These are phyloP conservation scores for Calyptommatus sinebrachiatus DNA, from an alignment of 2,113 vertebrate genomes.

Conservation along the genomic window DNA sequence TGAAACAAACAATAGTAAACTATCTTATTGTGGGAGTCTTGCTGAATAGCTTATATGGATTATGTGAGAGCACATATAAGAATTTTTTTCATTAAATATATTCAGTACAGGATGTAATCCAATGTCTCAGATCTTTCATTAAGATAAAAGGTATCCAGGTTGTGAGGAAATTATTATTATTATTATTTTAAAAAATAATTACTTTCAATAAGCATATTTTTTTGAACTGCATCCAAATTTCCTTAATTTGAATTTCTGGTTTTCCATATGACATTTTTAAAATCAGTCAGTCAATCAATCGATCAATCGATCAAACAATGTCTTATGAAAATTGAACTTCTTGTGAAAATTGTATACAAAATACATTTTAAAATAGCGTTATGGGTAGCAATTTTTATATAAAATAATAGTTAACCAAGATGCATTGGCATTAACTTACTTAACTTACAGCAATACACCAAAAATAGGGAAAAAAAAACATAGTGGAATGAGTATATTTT, in stretches of 20 bases:
- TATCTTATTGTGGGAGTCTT: neutral
- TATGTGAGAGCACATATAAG: neutral
- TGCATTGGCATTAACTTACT: neutral
- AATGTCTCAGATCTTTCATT: conserved; percentile 22
- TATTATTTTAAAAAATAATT: neutral
- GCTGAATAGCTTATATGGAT: neutral
- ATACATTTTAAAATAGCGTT: neutral
- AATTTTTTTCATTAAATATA: conserved; percentile 25
- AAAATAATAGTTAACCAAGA: conserved; percentile 6
- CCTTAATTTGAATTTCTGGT: conserved; percentile 44
- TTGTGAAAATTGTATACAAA: neutral
- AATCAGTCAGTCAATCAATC: neutral
- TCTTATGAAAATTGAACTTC: conserved; percentile 14
- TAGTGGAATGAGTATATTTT: neutral
- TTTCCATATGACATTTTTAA: conserved; percentile 30
- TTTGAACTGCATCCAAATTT: conserved; percentile 34
- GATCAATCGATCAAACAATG: neutral
- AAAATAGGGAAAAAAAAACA: neutral
- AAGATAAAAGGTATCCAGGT: conserved; percentile 7
- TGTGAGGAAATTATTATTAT: conserved; percentile 41
- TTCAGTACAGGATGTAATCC: conserved; percentile 14
- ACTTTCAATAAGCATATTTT: conserved; percentile 15
- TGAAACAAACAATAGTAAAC: neutral
- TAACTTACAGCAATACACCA: no score
- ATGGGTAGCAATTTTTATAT: neutral